Evolutionary conservation across 2,113 vertebrate genomes (phyloP).

Genomic region (Acanthochromis polyacanthus): DNA sequence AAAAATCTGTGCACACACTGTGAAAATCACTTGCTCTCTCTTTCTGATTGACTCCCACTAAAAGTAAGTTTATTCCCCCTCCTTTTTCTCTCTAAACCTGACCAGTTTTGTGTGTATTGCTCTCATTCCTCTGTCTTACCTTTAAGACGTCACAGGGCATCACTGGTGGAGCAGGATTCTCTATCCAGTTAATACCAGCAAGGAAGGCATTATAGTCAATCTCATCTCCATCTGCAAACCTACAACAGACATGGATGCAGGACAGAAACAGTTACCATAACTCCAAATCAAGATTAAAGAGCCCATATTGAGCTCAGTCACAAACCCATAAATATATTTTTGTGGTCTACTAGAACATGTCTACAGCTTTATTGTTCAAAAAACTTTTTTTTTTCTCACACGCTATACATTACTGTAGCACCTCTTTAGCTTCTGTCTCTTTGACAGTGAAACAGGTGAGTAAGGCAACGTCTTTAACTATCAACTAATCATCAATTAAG

Average conservation of each 20-base stretch:
- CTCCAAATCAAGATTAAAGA: not conserved
- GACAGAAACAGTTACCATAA: slow-evolving; percentile 4
- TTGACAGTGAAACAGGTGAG: no score
- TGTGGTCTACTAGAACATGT: no score
- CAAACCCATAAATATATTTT: no score
- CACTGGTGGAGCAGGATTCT: slow-evolving; percentile 76
- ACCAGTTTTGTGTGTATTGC: not conserved
- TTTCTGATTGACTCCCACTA: slow-evolving; percentile 19
- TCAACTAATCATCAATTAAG: no score
- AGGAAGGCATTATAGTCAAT: slow-evolving; percentile 88
- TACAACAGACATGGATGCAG: slow-evolving; percentile 26
- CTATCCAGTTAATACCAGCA: slow-evolving; percentile 88
- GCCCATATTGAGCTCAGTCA: no score
- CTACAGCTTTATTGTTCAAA: no score
- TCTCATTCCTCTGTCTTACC: slow-evolving; percentile 31
- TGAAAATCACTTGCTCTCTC: slow-evolving; percentile 18
- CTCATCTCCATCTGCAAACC: slow-evolving; percentile 78
- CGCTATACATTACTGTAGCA: no score
- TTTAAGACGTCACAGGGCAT: slow-evolving; percentile 60
- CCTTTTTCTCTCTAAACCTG: not conserved
- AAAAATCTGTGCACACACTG: slow-evolving; percentile 42
- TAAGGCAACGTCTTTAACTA: no score
- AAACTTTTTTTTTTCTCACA: no score
- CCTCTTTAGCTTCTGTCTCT: no score
- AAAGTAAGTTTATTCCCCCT: not conserved